phyloP scores from a whole-genome alignment of 2,113 vertebrate genomes.

The Microtus pennsylvanicus region DNA sequence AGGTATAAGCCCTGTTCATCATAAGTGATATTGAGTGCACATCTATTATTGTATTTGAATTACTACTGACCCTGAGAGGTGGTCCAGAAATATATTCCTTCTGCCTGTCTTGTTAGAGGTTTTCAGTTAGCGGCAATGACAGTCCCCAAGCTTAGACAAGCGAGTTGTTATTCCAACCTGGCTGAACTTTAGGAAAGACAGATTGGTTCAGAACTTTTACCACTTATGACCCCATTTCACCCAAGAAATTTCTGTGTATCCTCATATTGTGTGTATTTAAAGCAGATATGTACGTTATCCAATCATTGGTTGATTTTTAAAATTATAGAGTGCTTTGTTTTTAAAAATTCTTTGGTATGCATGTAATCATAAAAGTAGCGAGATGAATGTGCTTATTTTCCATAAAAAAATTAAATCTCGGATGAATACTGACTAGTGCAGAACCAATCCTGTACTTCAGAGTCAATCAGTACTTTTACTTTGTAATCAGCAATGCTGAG shows the following conservation, averaged over 20 bases:
- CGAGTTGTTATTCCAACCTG: constrained; percentile 7
- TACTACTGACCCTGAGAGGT: not conserved
- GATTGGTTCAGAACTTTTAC: not conserved
- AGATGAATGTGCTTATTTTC: not conserved
- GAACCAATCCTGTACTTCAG: no score
- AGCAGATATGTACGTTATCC: not conserved
- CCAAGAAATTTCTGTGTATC: not conserved
- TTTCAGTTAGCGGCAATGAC: not conserved
- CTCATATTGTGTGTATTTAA: not conserved
- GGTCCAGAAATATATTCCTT: not conserved
- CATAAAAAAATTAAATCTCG: not conserved
- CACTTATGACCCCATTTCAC: not conserved
- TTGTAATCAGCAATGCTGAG: not conserved
- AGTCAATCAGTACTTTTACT: not conserved
- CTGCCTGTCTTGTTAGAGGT: constrained; percentile 10
- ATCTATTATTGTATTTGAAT: not conserved
- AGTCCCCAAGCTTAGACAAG: not conserved
- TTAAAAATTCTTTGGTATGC: not conserved
- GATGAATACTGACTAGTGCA: no score
- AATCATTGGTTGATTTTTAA: not conserved
- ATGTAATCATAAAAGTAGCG: not conserved
- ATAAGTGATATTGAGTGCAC: not conserved
- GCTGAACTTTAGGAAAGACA: not conserved
- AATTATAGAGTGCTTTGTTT: not conserved
- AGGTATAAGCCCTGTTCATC: constrained; percentile 11